Percentiles rank a stretch among this genome's conserved stretches.
These are phyloP conservation scores for Eupithecia centaureata DNA, from an alignment of 2,888 invertebrate species.

Conservation along the genomic window DNA sequence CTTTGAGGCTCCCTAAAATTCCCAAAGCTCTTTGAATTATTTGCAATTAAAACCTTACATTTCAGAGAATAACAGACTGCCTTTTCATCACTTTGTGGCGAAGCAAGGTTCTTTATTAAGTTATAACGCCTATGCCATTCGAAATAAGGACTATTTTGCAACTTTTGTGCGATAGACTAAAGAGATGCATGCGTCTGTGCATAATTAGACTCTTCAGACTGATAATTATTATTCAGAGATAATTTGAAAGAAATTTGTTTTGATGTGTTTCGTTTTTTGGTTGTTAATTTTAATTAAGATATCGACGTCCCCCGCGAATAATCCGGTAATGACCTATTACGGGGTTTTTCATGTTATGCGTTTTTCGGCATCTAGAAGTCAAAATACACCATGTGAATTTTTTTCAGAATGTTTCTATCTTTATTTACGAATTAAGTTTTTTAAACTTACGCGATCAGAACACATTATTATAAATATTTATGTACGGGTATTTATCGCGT, in stretches of 20 bases:
- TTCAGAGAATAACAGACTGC: constrained; percentile 43
- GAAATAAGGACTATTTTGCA: constrained; percentile 47
- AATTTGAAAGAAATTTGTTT: constrained; percentile 70
- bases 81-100: constrained; percentile 55
- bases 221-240: constrained; percentile 74
- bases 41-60: constrained; percentile 47
- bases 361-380: too few relatives aligned
- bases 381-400: too few relatives aligned
- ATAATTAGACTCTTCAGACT: constrained; percentile 69
- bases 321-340: too few relatives aligned
- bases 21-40: constrained; percentile 5
- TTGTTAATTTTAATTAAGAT: constrained; percentile 1
- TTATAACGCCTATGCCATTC: constrained; percentile 62
- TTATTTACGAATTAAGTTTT: too few relatives aligned
- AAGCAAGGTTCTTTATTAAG: constrained; percentile 34
- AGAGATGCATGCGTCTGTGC: too few relatives aligned
- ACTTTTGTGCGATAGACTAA: constrained; percentile 34
- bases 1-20: too few relatives aligned
- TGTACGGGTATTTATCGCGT: too few relatives aligned
- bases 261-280: constrained; percentile 38
- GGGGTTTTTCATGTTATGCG: too few relatives aligned
- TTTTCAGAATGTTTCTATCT: too few relatives aligned
- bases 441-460: too few relatives aligned
- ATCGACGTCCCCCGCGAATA: too few relatives aligned
- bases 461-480: too few relatives aligned